Percentiles rank a stretch among this genome's conserved stretches.
Evolutionary conservation across 2,888 invertebrate genomes (phyloP).

Genomic region (Cheiracanthium punctorium): DNA sequence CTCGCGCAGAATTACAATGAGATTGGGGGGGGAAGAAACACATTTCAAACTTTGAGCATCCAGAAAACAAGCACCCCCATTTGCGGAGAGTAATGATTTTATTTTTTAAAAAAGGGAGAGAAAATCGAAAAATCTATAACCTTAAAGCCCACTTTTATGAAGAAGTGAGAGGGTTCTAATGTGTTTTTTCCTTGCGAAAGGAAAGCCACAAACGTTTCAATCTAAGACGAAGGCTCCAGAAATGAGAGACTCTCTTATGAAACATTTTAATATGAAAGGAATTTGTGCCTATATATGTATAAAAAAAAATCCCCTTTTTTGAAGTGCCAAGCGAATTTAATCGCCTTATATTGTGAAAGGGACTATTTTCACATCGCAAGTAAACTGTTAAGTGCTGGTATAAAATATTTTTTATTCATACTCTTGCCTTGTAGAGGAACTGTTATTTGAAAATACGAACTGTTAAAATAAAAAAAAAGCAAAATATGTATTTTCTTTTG

Average conservation of each 20-base stretch:
- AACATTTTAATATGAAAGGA: conserved; percentile 29
- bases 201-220: not conserved
- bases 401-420: not conserved
- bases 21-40: conserved; percentile 15
- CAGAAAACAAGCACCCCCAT: not conserved
- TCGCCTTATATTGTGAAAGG: conserved; percentile 9
- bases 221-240: not conserved
- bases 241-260: conserved; percentile 2
- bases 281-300: too few relatives aligned
- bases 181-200: not conserved
- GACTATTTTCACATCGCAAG: not conserved
- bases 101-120: not conserved
- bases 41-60: conserved; percentile 57
- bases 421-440: not conserved
- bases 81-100: not conserved
- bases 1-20: too few relatives aligned
- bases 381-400: not conserved
- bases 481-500: too few relatives aligned
- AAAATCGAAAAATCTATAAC: conserved; percentile 49
- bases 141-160: conserved; percentile 55
- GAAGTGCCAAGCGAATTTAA: conserved; percentile 29
- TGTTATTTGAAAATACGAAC: too few relatives aligned
- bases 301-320: conserved; percentile 1
- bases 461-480: too few relatives aligned
- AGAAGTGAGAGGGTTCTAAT: conserved; percentile 16